Evolutionary conservation across 2,888 invertebrate genomes (phyloP).

Genomic region (Cryptocephalus primarius): DNA sequence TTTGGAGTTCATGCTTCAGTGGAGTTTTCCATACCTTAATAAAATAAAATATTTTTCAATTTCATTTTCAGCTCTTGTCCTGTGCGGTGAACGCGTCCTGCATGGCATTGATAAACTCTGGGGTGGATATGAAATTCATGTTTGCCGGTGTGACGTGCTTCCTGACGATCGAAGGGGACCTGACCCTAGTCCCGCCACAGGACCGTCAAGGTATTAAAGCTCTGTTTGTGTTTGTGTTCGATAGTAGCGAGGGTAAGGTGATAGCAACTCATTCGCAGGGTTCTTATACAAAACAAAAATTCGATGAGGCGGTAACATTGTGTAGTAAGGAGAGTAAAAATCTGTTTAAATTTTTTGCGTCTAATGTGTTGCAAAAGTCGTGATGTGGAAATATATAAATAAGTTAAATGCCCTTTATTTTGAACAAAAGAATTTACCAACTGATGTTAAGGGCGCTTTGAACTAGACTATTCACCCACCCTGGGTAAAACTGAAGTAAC

Average conservation of each 20-base stretch:
- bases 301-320: constrained; percentile 52
- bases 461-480: no score
- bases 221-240: constrained; percentile 64
- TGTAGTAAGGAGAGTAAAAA: constrained; percentile 55
- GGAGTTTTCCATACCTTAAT: no score
- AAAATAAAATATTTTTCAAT: background rate
- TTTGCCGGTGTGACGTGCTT: constrained; percentile 72
- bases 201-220: constrained; percentile 46
- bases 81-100: constrained; percentile 76
- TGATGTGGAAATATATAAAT: background rate
- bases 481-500: no score
- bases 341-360: constrained; percentile 64
- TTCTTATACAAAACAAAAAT: constrained; percentile 53
- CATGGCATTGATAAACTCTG: constrained; percentile 71
- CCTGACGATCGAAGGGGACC: constrained; percentile 46
- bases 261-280: constrained; percentile 61
- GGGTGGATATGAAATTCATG: constrained; percentile 71
- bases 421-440: no score
- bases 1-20: no score
- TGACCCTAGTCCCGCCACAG: constrained; percentile 30
- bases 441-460: no score
- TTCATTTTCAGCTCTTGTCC: constrained; percentile 53
- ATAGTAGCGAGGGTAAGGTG: constrained; percentile 48
- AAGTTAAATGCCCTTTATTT: no score
- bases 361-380: constrained; percentile 16